phyloP scores from a whole-genome alignment of 2,113 vertebrate species.

The Phalacrocorax pelagicus region DNA sequence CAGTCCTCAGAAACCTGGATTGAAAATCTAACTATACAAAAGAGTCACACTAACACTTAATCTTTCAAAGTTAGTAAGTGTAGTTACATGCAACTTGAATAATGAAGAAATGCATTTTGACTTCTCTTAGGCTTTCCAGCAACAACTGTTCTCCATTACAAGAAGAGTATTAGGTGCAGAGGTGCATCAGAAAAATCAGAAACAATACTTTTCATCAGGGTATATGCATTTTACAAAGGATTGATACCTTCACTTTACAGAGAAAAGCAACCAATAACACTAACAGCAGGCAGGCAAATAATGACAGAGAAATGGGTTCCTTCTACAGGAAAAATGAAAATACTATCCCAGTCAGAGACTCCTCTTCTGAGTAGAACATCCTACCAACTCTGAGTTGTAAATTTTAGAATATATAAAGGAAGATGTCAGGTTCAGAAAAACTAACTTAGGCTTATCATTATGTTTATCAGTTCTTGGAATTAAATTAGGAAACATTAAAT shows the following conservation, averaged over 20 bases:
- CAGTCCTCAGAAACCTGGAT: background rate
- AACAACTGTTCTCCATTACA: background rate
- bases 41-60: background rate
- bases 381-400: background rate
- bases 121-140: background rate
- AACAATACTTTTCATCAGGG: background rate
- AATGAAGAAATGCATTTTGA: background rate
- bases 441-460: background rate
- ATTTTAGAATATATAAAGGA: background rate
- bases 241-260: background rate
- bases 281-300: background rate
- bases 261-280: background rate
- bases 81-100: background rate
- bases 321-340: background rate
- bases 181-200: background rate
- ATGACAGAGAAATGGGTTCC: background rate
- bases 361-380: background rate
- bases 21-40: background rate
- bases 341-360: background rate
- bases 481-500: background rate
- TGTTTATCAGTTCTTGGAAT: background rate
- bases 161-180: background rate
- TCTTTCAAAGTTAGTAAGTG: background rate
- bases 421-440: background rate
- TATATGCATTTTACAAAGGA: background rate